Evolutionary conservation across 2,113 vertebrate genomes (phyloP), one percentile per base, ranked within the genome.

Genomic region (Rhipidura dahli): DNA sequence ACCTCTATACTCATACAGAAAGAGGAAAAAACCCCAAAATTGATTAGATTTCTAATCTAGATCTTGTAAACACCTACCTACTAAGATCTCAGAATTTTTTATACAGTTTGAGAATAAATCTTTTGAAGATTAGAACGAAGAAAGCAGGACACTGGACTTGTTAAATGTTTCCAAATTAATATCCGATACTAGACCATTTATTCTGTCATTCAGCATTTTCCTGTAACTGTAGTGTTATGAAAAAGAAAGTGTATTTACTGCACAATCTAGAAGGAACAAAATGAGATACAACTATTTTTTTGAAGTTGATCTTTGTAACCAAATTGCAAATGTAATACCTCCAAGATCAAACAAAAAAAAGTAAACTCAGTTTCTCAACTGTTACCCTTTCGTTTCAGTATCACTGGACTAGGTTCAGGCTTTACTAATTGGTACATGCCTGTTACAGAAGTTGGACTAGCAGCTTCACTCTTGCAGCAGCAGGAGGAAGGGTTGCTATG

Each of bases 401-500:
- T 75, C 65, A 56, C 53, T 89, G 70, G 90, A 64, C 57, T 39
- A 73, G 39, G 50, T 93, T 94, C 68, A 44, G 93, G 47, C 77
- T 94, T 23, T 94, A 90, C 56, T 97, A 96, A 97, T 97, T 97
- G 95, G 90, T 83, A 71, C 88, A 89, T 53, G 85, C 65, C 92
- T 92, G 60, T 83, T 83, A 83, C 5, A 95, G 93, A 92, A 94
- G 60, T 69, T 97, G 91, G 73, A 89, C 69, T 87, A 45, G 13
- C 33, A 83, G 90, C 19, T 84, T 95, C 70, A 69, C 61, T 94
- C 60, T 68, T 94, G 59, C 86, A 97, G 90, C 94, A 97, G 96
- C 92, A 93, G 94, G 84, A 92, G 88, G 71, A 97, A 95, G 89
- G 95, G 73, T 95, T 96, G 84, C 96, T 96, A 95, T 92, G 94